Conservation (phyloP, 1,140 invertebrate species). For the Temnothorax longispinosus region DNA sequence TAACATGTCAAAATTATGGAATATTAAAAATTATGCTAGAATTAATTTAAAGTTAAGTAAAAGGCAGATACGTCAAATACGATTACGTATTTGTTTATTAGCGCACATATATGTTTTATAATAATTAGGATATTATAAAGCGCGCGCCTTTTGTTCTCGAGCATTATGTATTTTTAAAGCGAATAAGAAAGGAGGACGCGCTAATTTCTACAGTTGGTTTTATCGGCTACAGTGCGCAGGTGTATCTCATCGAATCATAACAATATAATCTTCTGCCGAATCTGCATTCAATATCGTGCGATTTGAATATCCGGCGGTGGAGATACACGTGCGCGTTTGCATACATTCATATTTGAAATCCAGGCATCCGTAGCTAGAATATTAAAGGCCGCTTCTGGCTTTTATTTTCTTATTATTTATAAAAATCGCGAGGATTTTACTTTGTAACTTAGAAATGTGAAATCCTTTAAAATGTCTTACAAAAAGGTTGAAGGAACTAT, state of each 20-base stretch:
- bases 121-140: neutral
- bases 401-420: conserved; percentile 34
- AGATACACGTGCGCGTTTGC: conserved; percentile 24
- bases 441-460: neutral
- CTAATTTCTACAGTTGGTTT: neutral
- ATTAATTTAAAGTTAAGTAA: neutral
- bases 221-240: neutral
- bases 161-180: neutral
- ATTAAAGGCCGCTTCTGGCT: conserved; percentile 28
- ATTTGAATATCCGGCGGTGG: conserved; percentile 28
- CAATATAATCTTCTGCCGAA: conserved; percentile 30
- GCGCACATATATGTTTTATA: neutral
- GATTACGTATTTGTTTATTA: neutral
- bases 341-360: conserved; percentile 42
- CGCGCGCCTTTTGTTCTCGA: no score
- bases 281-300: conserved; percentile 43
- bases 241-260: conserved; percentile 19
- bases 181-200: neutral
- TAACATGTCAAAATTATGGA: conserved; percentile 7
- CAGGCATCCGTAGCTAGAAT: conserved; percentile 7
- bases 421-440: conserved; percentile 4
- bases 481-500: neutral
- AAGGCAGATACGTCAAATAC: neutral
- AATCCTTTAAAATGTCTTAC: neutral
- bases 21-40: neutral